These are phyloP conservation scores for Arvicanthis niloticus DNA, from an alignment of 2,113 vertebrate species.

Conservation along the genomic window DNA sequence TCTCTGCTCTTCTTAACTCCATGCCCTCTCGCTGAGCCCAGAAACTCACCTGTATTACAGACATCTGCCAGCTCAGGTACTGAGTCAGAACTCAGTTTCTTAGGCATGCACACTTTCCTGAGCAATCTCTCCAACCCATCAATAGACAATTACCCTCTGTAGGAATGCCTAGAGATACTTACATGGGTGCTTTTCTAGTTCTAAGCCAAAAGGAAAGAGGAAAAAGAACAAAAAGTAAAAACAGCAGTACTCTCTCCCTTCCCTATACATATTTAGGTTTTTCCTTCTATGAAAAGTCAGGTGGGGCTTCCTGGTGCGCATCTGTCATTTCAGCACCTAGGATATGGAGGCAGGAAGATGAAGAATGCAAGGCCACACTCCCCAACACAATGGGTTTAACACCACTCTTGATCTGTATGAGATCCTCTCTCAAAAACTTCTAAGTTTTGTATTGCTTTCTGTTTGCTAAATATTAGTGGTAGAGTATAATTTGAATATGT, in stretches of 20 bases:
- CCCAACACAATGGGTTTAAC: background rate
- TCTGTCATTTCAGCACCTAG: background rate
- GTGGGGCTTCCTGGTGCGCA: background rate
- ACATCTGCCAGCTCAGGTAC: background rate
- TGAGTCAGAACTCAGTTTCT: background rate
- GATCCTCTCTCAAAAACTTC: background rate
- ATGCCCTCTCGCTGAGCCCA: too few relatives aligned
- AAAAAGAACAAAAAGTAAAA: background rate
- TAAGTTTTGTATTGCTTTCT: constrained; percentile 19
- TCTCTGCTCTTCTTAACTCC: background rate
- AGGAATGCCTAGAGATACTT: background rate
- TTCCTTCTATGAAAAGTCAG: background rate
- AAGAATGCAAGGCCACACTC: background rate
- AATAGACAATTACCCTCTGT: background rate
- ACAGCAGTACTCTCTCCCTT: background rate
- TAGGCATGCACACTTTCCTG: background rate
- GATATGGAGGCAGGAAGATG: background rate
- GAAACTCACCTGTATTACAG: background rate
- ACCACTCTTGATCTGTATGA: background rate
- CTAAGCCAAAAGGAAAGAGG: background rate
- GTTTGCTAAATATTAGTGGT: background rate
- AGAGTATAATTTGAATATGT: background rate
- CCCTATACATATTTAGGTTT: background rate
- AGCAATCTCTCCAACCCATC: background rate
- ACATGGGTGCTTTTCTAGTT: background rate